phyloP scores from a whole-genome alignment of 2,888 invertebrate genomes.

The Trissoscelio sp. region DNA sequence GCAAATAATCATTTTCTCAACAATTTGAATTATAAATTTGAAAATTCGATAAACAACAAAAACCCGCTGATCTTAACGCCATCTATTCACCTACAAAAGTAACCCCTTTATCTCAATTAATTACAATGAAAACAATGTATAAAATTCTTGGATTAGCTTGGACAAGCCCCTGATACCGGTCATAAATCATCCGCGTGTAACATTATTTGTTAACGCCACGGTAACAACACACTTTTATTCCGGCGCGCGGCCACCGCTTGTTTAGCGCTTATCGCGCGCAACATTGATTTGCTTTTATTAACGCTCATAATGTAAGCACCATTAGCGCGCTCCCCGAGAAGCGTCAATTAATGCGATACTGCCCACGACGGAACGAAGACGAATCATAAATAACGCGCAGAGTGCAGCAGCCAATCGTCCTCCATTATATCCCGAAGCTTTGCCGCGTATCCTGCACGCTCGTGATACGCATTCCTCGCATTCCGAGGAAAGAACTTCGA shows the following conservation, averaged over 20 bases:
- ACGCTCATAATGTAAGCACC: slow-evolving; percentile 64
- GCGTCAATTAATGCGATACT: slow-evolving; percentile 70
- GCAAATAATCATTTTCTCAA: too few species aligned
- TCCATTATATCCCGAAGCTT: slow-evolving; percentile 62
- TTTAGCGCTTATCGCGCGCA: slow-evolving; percentile 52
- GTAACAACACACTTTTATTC: slow-evolving; percentile 54
- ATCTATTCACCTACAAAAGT: neutral
- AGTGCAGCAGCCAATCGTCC: slow-evolving; percentile 60
- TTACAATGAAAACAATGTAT: slow-evolving; percentile 22
- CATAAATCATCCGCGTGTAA: slow-evolving; percentile 52
- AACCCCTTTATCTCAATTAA: slow-evolving; percentile 16
- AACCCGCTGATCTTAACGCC: too few species aligned
- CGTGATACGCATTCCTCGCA: slow-evolving; percentile 62
- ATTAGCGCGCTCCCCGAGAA: slow-evolving; percentile 61
- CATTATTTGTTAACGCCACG: slow-evolving; percentile 58
- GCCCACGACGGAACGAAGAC: slow-evolving; percentile 65
- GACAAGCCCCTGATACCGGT: neutral
- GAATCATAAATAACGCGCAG: slow-evolving; percentile 68
- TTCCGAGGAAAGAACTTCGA: slow-evolving; percentile 50
- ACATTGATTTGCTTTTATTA: slow-evolving; percentile 66
- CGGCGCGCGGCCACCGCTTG: slow-evolving; percentile 37
- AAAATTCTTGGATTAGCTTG: slow-evolving; percentile 29
- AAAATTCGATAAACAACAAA: too few species aligned
- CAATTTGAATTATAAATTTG: too few species aligned
- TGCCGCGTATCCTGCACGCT: slow-evolving; percentile 48